Evolutionary conservation across 1,140 invertebrate species (phyloP), one percentile per base, ranked within the genome.

Genomic region (Aradophagus sp.): DNA sequence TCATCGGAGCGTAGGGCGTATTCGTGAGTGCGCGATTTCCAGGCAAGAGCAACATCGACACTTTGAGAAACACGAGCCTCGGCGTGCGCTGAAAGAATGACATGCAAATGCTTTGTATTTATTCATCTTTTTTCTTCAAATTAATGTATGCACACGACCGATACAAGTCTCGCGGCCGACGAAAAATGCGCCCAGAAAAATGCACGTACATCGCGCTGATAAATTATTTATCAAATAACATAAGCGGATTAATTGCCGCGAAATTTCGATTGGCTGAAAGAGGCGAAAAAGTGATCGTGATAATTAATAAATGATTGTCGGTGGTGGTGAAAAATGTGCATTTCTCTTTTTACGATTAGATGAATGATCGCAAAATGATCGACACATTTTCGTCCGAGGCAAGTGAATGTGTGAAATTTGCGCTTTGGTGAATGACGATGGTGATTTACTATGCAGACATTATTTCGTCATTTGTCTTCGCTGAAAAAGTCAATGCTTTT

Each of bases 21-120:
- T 66, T 63, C 67, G 63, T 76, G 74, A 76, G 68, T 76, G 47
- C 68, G 74, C 71, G 67, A 62, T 76, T 76, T 76, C 62, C 59
- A 65, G 39, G 39, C 59, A 56, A 71, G 59, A 71, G 59, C 55
- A 65, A 71, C 68, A 59, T 65, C 68, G 47, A 71, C 45, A 65
- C 39, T 36, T 63, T 52, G 67, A 63, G 67, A 59, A 63, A 63
- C 59, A 70, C 66, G 66, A 44, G 35, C 42, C 56, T 19, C 34
- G 56, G 42, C 55, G 53, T 53, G 48, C 15, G 35, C 52, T 20
- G 16, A 52, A 62, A 63, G 62, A 66, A 70, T 70, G 67, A 70
- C 58, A 70, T 70, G 67, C 67, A 63, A 70, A 70, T 70, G 58
- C n/a, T 70, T 70, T 53, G 45, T 53, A 32, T 50, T 55, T 56